phyloP scores from a whole-genome alignment of 2,888 invertebrate species.

The Euplagia quadripunctaria region DNA sequence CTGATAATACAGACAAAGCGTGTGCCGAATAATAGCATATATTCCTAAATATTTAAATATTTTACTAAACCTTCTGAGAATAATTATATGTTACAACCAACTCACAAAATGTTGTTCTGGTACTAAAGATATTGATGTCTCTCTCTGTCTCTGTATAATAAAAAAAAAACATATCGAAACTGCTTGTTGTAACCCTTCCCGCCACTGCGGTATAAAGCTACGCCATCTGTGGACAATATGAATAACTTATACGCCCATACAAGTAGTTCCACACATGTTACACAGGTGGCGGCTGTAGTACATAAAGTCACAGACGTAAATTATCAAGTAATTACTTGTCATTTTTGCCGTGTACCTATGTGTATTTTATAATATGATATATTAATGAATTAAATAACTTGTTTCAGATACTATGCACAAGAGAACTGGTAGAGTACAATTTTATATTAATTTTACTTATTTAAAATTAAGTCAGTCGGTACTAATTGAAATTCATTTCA shows the following conservation, averaged over 20 bases:
- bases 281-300: slow-evolving; percentile 69
- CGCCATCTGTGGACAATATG: slow-evolving; percentile 50
- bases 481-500: background rate
- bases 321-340: slow-evolving; percentile 2
- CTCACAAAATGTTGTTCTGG: too few species aligned
- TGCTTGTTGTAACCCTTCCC: background rate
- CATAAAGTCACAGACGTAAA: background rate
- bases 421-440: slow-evolving; percentile 82
- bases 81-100: too few species aligned
- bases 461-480: background rate
- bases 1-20: too few species aligned
- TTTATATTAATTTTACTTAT: slow-evolving; percentile 37
- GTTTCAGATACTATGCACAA: slow-evolving; percentile 87
- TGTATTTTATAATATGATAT: slow-evolving; percentile 25
- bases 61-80: too few species aligned
- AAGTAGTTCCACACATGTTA: slow-evolving; percentile 50
- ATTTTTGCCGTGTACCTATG: slow-evolving; percentile 11
- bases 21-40: too few species aligned
- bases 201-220: slow-evolving; percentile 21
- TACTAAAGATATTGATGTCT: too few species aligned
- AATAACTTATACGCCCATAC: slow-evolving; percentile 26
- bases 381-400: slow-evolving; percentile 74
- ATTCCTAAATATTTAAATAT: too few species aligned
- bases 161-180: too few species aligned
- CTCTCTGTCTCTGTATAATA: too few species aligned